A percentile compares a stretch with the other conserved stretches of the same genome.
These are phyloP conservation scores for Calephelis virginiensis DNA, from an alignment of 1,140 invertebrate species.

Conservation along the genomic window DNA sequence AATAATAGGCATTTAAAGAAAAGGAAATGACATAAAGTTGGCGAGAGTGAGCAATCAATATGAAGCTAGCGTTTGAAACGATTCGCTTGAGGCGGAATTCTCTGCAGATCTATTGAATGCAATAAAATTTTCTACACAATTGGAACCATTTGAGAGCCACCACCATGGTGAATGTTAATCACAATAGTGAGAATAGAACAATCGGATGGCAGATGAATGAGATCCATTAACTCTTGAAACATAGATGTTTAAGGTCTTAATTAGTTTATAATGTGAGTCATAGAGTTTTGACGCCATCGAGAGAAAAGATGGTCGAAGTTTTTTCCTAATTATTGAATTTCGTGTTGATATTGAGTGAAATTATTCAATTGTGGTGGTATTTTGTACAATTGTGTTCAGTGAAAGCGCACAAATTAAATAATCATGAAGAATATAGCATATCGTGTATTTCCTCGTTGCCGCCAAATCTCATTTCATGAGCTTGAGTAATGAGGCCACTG, in stretches of 20 bases:
- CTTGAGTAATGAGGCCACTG: no score
- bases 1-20: constrained; percentile 7
- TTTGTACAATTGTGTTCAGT: no score
- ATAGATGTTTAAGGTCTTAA: neutral
- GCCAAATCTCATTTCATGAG: no score
- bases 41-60: constrained; percentile 16
- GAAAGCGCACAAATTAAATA: no score
- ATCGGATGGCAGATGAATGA: constrained; percentile 46
- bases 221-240: constrained; percentile 9
- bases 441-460: no score
- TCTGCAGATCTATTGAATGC: constrained; percentile 60
- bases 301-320: no score
- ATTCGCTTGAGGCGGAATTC: constrained; percentile 45
- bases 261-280: no score
- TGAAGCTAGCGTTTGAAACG: constrained; percentile 26
- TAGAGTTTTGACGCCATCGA: no score
- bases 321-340: no score
- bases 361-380: no score
- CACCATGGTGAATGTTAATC: constrained; percentile 63
- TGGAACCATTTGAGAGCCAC: constrained; percentile 67
- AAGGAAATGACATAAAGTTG: constrained; percentile 2
- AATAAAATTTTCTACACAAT: constrained; percentile 75
- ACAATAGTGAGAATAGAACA: constrained; percentile 63
- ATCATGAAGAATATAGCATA: no score
- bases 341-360: no score